These are phyloP conservation scores for Protobothrops mucrosquamatus DNA, from an alignment of 2,113 vertebrate species.

Conservation along the genomic window DNA sequence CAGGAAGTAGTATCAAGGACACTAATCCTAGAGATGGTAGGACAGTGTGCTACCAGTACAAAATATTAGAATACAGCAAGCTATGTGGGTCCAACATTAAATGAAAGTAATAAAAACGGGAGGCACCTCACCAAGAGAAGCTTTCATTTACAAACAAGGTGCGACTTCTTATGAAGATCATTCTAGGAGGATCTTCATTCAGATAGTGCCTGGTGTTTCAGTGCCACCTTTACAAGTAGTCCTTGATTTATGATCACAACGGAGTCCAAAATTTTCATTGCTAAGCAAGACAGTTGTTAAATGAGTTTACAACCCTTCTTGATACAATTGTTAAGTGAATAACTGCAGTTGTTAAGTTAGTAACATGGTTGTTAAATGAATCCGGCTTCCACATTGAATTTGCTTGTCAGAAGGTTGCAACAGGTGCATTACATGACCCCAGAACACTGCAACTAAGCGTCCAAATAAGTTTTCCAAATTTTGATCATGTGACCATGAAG, in stretches of 20 bases:
- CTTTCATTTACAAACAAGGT: background rate
- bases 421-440: background rate
- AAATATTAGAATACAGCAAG: background rate
- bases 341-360: background rate
- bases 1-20: background rate
- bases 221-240: background rate
- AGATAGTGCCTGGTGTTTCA: background rate
- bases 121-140: background rate
- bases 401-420: background rate
- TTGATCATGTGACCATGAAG: background rate
- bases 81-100: background rate
- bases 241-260: background rate
- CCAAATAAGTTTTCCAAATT: background rate
- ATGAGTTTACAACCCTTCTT: background rate
- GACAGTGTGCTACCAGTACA: background rate
- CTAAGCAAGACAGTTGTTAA: background rate
- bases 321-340: background rate
- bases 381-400: background rate
- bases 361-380: background rate
- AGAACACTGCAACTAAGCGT: background rate
- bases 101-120: background rate
- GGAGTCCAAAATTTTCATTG: background rate
- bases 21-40: background rate
- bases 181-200: background rate
- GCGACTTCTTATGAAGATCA: background rate